These are phyloP conservation scores for Spinibarbus caldwelli DNA, from an alignment of 2,797 vertebrate genomes.

Conservation along the genomic window DNA sequence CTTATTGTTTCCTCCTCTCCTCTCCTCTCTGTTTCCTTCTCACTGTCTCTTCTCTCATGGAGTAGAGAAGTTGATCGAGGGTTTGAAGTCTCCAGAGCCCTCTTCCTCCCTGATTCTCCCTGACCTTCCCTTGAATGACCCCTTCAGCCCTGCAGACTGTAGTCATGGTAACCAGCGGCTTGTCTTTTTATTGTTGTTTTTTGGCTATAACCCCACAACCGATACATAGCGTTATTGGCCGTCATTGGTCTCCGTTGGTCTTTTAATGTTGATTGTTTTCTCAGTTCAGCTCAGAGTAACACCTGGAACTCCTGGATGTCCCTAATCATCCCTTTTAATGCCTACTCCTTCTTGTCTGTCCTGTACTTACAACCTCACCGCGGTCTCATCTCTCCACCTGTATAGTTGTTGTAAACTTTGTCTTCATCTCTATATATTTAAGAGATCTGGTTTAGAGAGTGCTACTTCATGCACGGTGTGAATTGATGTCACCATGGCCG, in stretches of 20 bases:
- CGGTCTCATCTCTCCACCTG: neutral
- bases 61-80: conserved; percentile 92
- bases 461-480: conserved; percentile 9
- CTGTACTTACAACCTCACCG: neutral
- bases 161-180: conserved; percentile 81
- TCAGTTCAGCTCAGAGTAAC: neutral
- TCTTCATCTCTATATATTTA: neutral
- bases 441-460: conserved; percentile 1
- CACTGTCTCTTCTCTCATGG: conserved; percentile 66
- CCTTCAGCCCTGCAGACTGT: conserved; percentile 82
- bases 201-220: neutral
- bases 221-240: neutral
- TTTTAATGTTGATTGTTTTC: conserved; percentile 1
- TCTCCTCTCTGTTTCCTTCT: conserved; percentile 38
- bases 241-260: neutral
- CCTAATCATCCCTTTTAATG: neutral
- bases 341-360: neutral
- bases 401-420: neutral
- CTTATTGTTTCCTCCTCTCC: neutral
- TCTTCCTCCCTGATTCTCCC: conserved; percentile 84
- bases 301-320: neutral
- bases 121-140: conserved; percentile 86
- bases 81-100: conserved; percentile 88
- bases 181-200: neutral
- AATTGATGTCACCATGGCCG: neutral